Evolutionary conservation across 2,888 invertebrate species (phyloP).

Genomic region (Rhingia rostrata): DNA sequence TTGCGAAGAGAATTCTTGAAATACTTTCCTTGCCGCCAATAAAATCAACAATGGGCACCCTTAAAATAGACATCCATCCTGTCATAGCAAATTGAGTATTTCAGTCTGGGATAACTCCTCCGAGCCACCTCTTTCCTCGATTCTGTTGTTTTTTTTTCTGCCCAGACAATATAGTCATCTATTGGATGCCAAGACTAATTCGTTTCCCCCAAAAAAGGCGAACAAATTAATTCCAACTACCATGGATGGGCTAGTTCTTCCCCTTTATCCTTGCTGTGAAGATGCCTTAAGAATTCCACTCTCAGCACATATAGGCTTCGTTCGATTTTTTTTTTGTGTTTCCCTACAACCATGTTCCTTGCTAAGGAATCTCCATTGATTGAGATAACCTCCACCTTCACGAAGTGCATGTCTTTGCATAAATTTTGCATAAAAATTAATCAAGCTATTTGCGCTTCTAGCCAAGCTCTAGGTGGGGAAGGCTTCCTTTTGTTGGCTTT

Average conservation of each 20-base stretch:
- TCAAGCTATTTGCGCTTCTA: conserved; percentile 54
- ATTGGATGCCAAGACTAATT: conserved; percentile 40
- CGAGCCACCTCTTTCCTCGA: not conserved
- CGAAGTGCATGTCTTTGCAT: conserved; percentile 72
- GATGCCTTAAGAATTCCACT: conserved; percentile 24
- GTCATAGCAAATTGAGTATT: no score
- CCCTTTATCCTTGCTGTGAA: not conserved
- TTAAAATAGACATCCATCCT: not conserved
- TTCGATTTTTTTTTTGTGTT: not conserved
- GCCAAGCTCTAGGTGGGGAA: not conserved
- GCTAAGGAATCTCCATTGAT: conserved; percentile 47
- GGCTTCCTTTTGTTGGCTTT: not conserved
- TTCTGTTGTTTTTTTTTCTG: not conserved
- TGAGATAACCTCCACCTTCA: conserved; percentile 74
- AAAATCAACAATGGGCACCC: not conserved
- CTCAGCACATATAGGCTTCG: not conserved
- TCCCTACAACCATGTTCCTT: conserved; percentile 16
- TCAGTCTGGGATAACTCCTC: no score
- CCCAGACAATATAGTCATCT: conserved; percentile 29
- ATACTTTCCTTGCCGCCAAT: no score
- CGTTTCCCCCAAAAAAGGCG: conserved; percentile 57
- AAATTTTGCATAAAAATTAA: conserved; percentile 73
- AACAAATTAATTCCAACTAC: conserved; percentile 53
- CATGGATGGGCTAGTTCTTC: conserved; percentile 11
- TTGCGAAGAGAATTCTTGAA: no score